Percentiles rank a stretch among this genome's conserved stretches.
Evolutionary conservation across 2,797 vertebrate species (phyloP).

Genomic region (Intellagama lesueurii): DNA sequence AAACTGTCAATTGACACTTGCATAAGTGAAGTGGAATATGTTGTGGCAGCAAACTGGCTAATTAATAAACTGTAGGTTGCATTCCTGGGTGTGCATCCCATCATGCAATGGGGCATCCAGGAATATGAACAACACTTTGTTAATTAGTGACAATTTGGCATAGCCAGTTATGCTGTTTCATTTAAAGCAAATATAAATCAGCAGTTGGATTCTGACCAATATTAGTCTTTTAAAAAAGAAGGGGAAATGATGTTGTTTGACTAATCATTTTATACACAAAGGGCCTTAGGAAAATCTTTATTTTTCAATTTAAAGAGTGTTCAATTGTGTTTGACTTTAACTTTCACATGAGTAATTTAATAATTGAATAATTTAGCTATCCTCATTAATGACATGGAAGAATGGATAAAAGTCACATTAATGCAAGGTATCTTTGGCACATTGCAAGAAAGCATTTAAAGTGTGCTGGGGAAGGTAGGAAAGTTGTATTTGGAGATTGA

Average conservation of each 20-base stretch:
- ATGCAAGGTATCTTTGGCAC: conserved; percentile 14
- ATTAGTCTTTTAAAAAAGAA: conserved; percentile 3
- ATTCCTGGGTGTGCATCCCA: too few species aligned
- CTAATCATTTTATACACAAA: neutral
- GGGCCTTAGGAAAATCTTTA: neutral
- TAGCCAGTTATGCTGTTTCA: too few species aligned
- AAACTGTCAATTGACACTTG: too few species aligned
- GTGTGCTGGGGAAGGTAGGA: neutral
- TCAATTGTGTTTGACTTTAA: conserved; percentile 21
- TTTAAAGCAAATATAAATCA: too few species aligned
- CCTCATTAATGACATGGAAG: conserved; percentile 39
- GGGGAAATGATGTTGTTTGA: neutral
- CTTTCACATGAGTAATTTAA: conserved; percentile 28
- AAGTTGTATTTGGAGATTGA: neutral
- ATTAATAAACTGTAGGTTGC: too few species aligned
- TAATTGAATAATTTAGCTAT: conserved; percentile 44
- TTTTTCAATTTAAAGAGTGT: neutral
- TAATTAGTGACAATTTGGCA: too few species aligned
- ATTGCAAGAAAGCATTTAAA: conserved; percentile 6
- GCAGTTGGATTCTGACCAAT: neutral
- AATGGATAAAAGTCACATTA: conserved; percentile 23
- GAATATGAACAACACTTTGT: too few species aligned
- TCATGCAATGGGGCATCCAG: too few species aligned
- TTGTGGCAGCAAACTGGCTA: too few species aligned
- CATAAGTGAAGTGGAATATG: too few species aligned